Conservation (phyloP, 2,113 vertebrate species). For the Naja naja region DNA sequence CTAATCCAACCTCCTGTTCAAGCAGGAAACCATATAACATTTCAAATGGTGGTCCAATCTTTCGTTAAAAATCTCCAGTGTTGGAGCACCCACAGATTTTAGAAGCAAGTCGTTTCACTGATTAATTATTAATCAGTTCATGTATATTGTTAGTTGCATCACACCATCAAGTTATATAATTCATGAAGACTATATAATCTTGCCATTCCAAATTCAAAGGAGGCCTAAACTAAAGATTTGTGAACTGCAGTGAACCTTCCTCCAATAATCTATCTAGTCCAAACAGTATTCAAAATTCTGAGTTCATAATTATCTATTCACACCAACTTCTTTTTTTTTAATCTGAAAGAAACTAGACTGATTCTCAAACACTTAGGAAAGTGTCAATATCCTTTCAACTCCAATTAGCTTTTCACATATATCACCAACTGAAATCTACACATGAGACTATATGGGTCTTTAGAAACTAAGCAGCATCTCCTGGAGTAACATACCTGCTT, state of each 20-base stretch:
- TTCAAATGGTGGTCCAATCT: not conserved
- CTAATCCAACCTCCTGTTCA: not conserved
- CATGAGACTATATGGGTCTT: not conserved
- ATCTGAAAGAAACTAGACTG: slow-evolving; percentile 6
- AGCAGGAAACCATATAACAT: not conserved
- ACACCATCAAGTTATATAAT: not conserved
- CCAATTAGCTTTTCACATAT: slow-evolving; percentile 35
- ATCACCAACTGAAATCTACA: not conserved
- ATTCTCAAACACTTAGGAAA: not conserved
- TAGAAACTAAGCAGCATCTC: slow-evolving; percentile 3
- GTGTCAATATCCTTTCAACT: not conserved
- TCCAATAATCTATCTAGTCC: not conserved
- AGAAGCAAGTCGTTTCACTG: not conserved
- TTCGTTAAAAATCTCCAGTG: not conserved
- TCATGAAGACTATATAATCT: slow-evolving; percentile 43
- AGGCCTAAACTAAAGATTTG: slow-evolving; percentile 31
- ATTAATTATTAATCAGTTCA: not conserved
- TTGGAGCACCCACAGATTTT: not conserved
- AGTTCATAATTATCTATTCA: not conserved
- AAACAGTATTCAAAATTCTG: slow-evolving; percentile 1
- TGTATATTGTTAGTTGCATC: not conserved
- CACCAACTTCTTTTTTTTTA: not conserved
- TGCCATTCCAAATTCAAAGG: slow-evolving; percentile 33
- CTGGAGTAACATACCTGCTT: slow-evolving; percentile 81
- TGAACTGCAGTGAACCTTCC: slow-evolving; percentile 47